Base-by-base conservation (phyloP, 2,888 invertebrate genomes). In the Tetrapedia diversipes region DNA sequence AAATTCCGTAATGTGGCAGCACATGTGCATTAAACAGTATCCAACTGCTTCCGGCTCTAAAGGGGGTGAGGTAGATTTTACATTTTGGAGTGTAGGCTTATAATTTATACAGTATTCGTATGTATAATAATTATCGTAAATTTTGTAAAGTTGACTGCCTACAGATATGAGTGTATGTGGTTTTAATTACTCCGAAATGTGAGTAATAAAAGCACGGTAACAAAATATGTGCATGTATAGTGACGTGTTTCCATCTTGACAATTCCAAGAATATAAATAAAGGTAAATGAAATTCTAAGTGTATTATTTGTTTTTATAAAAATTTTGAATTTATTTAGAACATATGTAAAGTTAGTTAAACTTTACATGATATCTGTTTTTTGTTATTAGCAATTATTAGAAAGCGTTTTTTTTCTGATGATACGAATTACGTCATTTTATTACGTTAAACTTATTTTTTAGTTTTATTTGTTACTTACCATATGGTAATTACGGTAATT, bases 191-290 rank as follows among this genome's bases (percentile, higher is more conserved):
- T 27, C 16, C 43, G 27, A 34, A 27, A 39, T 34, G 75, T 39
- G 56, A 68, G 51, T 59, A 61, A 66, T 74, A 69, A 72, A 56
- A 69, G 34, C 53, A 73, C 59, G 65, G 68, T 61, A 66, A 74
- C 74, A 78, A 88, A 89, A 83, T 88, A 91, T 91, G 90, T 83
- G 85, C 81, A 82, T 78, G 64, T 81, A 79, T 70, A 84, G 86
- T 89, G 88, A 90, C 89, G 88, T 88, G 85, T 90, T 89, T 81
- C 86, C 87, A 85, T 90, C 89, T 87, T 90, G 90, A 90, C 89
- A 86, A 79, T 80, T 86, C 68, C 71, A 70, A 71, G 64, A 81
- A 81, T 67, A 77, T 84, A 86, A 86, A 87, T 86, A 86, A 86
- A 88, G 84, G 89, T 89, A 86, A 68, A 64, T 65, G 34, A 0